phyloP scores from a whole-genome alignment of 2,888 invertebrate species.

The Ligdia adustata region DNA sequence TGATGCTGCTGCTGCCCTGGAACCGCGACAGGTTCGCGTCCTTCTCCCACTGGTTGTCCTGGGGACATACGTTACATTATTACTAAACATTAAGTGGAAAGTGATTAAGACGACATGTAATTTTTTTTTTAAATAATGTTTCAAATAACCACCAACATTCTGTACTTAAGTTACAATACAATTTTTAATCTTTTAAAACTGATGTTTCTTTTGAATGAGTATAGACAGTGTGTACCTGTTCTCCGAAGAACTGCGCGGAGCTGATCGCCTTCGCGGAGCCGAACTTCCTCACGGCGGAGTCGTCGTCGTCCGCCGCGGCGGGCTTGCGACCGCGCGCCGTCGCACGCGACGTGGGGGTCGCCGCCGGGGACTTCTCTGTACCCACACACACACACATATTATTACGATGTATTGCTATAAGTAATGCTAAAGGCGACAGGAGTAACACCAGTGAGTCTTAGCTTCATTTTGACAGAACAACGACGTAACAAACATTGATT shows the following conservation, averaged over 20 bases:
- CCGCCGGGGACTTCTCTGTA: conserved; percentile 25
- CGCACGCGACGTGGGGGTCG: conserved; percentile 24
- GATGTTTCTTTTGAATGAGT: background rate
- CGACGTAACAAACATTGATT: too few species aligned
- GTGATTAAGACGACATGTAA: too few species aligned
- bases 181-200: too few species aligned
- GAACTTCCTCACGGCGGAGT: conserved; percentile 97
- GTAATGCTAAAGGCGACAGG: too few species aligned
- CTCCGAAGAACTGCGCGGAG: conserved; percentile 97
- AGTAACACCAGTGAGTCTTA: too few species aligned
- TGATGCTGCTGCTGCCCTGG: conserved; percentile 97
- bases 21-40: conserved; percentile 88
- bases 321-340: conserved; percentile 34
- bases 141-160: too few species aligned
- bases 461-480: too few species aligned
- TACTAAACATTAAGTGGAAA: background rate
- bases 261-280: conserved; percentile 99
- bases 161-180: too few species aligned
- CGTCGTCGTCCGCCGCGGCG: conserved; percentile 71
- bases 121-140: too few species aligned
- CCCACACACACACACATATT: background rate
- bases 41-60: conserved; percentile 80
- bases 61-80: conserved; percentile 26
- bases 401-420: too few species aligned
- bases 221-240: conserved; percentile 68